These are phyloP conservation scores for Malurus alboscapulatus DNA, from an alignment of 2,113 vertebrate genomes.

Conservation along the genomic window DNA sequence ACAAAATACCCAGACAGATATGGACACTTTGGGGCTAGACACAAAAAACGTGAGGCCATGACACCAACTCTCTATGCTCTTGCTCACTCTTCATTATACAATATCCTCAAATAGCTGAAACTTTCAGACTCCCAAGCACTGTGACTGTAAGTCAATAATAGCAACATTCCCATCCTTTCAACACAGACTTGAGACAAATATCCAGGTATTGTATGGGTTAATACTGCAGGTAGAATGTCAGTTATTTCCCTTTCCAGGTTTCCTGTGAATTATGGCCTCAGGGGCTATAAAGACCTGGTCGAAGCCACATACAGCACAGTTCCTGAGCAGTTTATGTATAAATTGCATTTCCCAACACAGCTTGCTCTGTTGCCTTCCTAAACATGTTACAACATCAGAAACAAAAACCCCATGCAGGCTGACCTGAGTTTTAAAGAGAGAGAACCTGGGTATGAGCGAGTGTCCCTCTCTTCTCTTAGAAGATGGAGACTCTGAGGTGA, in stretches of 20 bases:
- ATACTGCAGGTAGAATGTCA: background rate
- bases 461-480: background rate
- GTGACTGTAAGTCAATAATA: background rate
- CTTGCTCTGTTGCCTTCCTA: background rate
- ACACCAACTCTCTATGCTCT: background rate
- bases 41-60: background rate
- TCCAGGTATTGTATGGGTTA: background rate
- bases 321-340: background rate
- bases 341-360: background rate
- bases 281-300: background rate
- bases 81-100: background rate
- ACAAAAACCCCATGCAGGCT: background rate
- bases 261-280: background rate
- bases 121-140: background rate
- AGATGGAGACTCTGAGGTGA: background rate
- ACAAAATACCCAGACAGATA: background rate
- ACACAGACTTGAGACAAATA: background rate
- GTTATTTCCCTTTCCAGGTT: background rate
- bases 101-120: background rate
- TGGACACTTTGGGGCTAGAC: fast-evolving
- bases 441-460: background rate
- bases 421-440: background rate
- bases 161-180: background rate
- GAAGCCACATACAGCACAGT: background rate
- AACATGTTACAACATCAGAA: background rate